Evolutionary conservation across 2,888 invertebrate species (phyloP), one percentile per base, ranked within the genome.

Genomic region (Acrobasis repandana): DNA sequence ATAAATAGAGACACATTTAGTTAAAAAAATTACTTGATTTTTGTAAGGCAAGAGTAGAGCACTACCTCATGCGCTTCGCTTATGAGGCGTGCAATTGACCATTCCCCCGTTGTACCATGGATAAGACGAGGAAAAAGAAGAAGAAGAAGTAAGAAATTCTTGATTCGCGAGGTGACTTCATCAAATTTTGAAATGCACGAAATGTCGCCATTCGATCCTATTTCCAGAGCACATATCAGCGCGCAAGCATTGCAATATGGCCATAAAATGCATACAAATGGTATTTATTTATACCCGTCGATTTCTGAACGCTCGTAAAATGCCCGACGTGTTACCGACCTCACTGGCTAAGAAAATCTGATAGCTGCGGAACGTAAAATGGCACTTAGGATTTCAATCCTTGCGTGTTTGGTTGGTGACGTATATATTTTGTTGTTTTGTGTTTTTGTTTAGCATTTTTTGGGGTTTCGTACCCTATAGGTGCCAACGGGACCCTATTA

Each of bases 281-380:
- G 85, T 83, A 83, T 86, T 87, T 90, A 90, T 89, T 87, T 89
- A 86, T 85, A 84, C 77, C 78, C 80, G 66, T 75, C 74, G 76
- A 85, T 85, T 86, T 82, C 77, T 71, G 78, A 73, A 75, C 59
- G 74, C 62, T 87, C 89, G 83, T 89, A 86, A 89, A 88, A 78
- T 68, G 28, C 28, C 28, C 71, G 71, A 73, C 73, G 70, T 71
- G 71, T 67, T 66, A 61, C 62, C 61, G 63, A 64, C 67, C 72
- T 74, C 78, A 76, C 76, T 74, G 74, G 76, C 76, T 74, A 65
- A 68, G 69, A 48, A 58, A 54, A 36, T 52, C 74, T 72, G 68
- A 64, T 67, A 68, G 67, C 60, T 69, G 72, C 72, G 67, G 75
- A 75, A 77, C 76, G 72, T 70, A 71, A 66, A 76, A 86, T 85